phyloP scores from a whole-genome alignment of 2,888 invertebrate species.

The Allacma fusca region DNA sequence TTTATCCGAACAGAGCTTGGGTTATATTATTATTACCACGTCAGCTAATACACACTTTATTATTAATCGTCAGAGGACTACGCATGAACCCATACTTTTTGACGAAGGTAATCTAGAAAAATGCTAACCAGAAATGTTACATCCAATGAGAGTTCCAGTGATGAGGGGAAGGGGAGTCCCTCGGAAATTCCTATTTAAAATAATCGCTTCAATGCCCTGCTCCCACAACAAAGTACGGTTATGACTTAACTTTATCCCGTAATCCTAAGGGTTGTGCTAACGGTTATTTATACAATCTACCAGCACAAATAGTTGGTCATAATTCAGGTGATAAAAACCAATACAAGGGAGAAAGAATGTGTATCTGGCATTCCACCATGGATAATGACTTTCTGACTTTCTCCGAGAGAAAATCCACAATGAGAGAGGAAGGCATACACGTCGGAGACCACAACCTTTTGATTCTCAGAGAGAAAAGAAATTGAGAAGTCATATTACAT shows the following conservation, averaged over 20 bases:
- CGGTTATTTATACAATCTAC: constrained; percentile 12
- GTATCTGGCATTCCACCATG: background rate
- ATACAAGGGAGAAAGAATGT: background rate
- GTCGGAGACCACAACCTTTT: too few species aligned
- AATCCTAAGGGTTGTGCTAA: constrained; percentile 5
- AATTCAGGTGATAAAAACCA: constrained; percentile 9
- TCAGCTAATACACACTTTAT: too few species aligned
- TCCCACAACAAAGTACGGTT: background rate
- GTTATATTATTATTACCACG: too few species aligned
- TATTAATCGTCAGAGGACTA: background rate
- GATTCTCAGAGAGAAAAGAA: too few species aligned
- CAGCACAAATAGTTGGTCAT: constrained; percentile 1
- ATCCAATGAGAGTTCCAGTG: too few species aligned
- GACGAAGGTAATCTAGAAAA: background rate
- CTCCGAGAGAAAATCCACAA: background rate
- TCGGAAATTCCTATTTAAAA: too few species aligned
- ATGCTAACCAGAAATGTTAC: background rate
- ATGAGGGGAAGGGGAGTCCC: too few species aligned
- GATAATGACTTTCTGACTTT: background rate
- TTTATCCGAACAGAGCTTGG: background rate
- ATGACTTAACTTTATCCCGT: constrained; percentile 4
- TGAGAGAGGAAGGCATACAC: too few species aligned
- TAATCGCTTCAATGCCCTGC: background rate
- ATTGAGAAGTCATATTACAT: too few species aligned
- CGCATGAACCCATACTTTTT: background rate